Evolutionary conservation across 2,113 vertebrate genomes (phyloP), one percentile per base, ranked within the genome.

Genomic region (Pygoscelis adeliae): DNA sequence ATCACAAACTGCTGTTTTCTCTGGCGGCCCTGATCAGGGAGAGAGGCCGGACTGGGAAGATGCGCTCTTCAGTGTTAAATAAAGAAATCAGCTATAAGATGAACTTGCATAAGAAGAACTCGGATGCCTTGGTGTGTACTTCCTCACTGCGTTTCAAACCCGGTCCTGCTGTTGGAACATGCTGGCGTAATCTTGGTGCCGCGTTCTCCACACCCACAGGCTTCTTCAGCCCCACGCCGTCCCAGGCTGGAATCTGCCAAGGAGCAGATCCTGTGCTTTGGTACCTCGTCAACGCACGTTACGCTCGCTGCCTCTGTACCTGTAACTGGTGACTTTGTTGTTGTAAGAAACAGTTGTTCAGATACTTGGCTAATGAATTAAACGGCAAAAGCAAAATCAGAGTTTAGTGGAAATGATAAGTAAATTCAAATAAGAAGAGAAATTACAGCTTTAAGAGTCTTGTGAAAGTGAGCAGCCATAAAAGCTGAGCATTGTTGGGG

Each of bases 21-120:
- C 16, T 7, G 36, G 20, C 1, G 2, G 7, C 25, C 25, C 6
- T 1, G 13, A 0, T 3, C 21, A 2, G n/a, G 5, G 15, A 16
- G 56, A 1, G 0, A 9, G n/a, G 58, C 12, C 4, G 0, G 3
- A 0, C 23, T 3, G n/a, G 29, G 14, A 22, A 8, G 6, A 15
- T 42, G 42, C 2, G 8, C 4, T 7, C 11, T 40, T 61, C 29
- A 4, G 11, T 6, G 7, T 13, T 34, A 23, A 26, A 11, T 15
- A 13, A 56, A 13, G 1, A 30, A 66, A 25, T 32, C 13, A 20
- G 34, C 19, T 26, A 1, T 27, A 36, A 34, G 8, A 2, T 14
- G 46, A 26, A 5, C 34, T 67, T 59, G 21, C 4, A 0, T 42
- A 10, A 42, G 49, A 12, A 38, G 22, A 46, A 32, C 1, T 6